Base-by-base conservation (phyloP, 2,888 invertebrate genomes). In the Rutpela maculata region DNA sequence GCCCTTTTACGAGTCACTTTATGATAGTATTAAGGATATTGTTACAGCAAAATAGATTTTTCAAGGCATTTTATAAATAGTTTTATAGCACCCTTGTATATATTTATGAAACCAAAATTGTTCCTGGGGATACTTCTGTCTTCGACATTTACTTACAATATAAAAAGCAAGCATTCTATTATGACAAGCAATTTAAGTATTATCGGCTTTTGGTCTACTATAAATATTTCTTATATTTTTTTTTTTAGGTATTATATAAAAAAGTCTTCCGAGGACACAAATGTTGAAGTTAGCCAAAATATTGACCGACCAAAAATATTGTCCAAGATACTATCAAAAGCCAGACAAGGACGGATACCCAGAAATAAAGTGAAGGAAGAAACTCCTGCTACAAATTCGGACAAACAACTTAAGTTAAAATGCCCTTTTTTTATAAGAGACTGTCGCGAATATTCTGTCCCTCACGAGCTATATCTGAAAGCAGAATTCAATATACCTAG, bases 201-300 rank as follows among this genome's bases (percentile, higher is more conserved):
- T n/a, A n/a, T n/a, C n/a, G n/a, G n/a, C n/a, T n/a, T n/a, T n/a
- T n/a, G n/a, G n/a, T n/a, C n/a, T n/a, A n/a, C n/a, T n/a, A 26
- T 26, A 26, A 26, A 4, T 26, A 26, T 26, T 26, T 26, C 60
- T 91, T 55, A 12, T 0, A 59, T 43, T 66, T 35, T 18, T 74
- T 26, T 55, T 78, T 81, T 78, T 70, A 85, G 86, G 59, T 87
- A 84, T 78, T 81, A 80, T 59, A 82, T 84, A n/a, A 26, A 26
- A 26, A 26, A 82, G 69, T 43, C 82, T 78, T 78, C 76, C 81
- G 15, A 77, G 18, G 31, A 73, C 18, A 31, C 68, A 4, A 67
- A 77, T n/a, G 66, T 50, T 56, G 57, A 18, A 11, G 11, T 18
- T 26, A 56, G 55, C n/a, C 18, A 11, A 50, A 78, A 75, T 60